These are phyloP conservation scores for Dromius quadrimaculatus DNA, from an alignment of 2,888 invertebrate species.

Conservation along the genomic window DNA sequence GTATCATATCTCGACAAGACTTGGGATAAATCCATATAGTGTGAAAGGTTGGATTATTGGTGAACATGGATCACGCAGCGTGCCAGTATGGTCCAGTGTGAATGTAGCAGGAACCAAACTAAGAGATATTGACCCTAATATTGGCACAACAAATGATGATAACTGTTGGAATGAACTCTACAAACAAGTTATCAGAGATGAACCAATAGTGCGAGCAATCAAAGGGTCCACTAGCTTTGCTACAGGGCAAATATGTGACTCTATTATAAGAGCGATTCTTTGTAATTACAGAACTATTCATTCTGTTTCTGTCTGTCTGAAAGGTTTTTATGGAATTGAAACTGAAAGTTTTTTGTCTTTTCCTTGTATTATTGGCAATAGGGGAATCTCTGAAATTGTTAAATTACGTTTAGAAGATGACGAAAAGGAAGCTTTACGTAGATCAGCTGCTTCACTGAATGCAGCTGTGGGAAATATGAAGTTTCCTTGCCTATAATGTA, in stretches of 20 bases:
- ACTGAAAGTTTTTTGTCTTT: conserved; percentile 73
- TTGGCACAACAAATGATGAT: conserved; percentile 70
- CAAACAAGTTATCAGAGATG: background rate
- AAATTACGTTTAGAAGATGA: background rate
- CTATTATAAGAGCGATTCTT: conserved; percentile 77
- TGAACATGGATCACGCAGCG: conserved; percentile 75
- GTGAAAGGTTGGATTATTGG: conserved; percentile 75
- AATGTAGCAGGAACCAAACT: conserved; percentile 73
- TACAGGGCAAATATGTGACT: conserved; percentile 82
- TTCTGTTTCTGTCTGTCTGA: conserved; percentile 65
- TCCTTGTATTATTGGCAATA: conserved; percentile 68
- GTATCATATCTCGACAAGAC: conserved; percentile 70
- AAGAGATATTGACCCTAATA: conserved; percentile 69
- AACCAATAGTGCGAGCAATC: background rate
- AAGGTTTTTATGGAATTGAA: conserved; percentile 62
- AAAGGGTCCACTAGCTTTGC: conserved; percentile 91
- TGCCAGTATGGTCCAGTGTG: conserved; percentile 75
- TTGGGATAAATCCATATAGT: conserved; percentile 70
- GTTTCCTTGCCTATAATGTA: too few species aligned
- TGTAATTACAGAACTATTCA: conserved; percentile 75
- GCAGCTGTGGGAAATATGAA: too few species aligned
- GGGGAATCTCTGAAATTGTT: conserved; percentile 61
- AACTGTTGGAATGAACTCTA: conserved; percentile 80
- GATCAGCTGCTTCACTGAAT: too few species aligned
- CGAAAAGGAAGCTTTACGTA: background rate